phyloP scores from a whole-genome alignment of 2,888 invertebrate genomes.

The Trichogramma dendrolimi region DNA sequence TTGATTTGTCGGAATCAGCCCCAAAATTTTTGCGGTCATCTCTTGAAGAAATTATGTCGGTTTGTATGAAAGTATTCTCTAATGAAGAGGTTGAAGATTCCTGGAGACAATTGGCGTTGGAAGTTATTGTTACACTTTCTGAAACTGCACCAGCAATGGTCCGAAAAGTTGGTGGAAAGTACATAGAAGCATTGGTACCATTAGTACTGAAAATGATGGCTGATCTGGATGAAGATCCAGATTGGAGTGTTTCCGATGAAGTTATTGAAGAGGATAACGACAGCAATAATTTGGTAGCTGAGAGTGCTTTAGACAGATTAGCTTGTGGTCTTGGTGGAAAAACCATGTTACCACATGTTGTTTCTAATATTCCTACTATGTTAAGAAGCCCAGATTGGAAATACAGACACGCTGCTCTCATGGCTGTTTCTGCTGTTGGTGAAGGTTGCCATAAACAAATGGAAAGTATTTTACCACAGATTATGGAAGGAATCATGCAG shows the following conservation, averaged over 20 bases:
- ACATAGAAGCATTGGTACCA: constrained; percentile 75
- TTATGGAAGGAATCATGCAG: constrained; percentile 85
- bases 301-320: constrained; percentile 92
- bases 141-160: constrained; percentile 97
- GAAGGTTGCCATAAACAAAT: constrained; percentile 99
- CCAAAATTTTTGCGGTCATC: constrained; percentile 90
- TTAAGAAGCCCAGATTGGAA: constrained; percentile 78
- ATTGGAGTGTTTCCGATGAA: constrained; percentile 84
- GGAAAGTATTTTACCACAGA: constrained; percentile 89
- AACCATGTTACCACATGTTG: constrained; percentile 85
- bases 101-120: constrained; percentile 86
- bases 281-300: constrained; percentile 91
- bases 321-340: constrained; percentile 96
- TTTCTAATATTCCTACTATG: constrained; percentile 82
- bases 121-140: constrained; percentile 79
- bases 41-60: constrained; percentile 77
- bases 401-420: constrained; percentile 85
- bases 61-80: constrained; percentile 74
- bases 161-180: constrained; percentile 83
- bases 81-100: constrained; percentile 64
- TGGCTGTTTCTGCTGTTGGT: constrained; percentile 97
- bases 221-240: constrained; percentile 85
- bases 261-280: constrained; percentile 90
- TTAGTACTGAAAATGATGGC: constrained; percentile 91
- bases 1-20: constrained; percentile 88